Percentiles rank a stretch among this genome's conserved stretches.
Conservation (phyloP, 2,113 vertebrate genomes). For the Atherinomorus stipes region DNA sequence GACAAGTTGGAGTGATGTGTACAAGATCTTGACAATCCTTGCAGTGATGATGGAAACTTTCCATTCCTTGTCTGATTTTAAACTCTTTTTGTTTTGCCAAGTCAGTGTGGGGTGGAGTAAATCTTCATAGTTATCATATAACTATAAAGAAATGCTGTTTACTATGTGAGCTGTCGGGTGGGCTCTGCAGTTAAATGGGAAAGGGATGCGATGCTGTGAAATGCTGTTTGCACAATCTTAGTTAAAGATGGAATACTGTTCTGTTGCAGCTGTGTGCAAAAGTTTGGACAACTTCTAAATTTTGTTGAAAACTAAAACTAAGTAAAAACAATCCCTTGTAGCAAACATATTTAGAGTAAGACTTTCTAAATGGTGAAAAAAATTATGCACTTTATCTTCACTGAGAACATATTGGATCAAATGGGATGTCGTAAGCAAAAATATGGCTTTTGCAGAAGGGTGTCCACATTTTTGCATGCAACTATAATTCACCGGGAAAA, state of each 20-base stretch:
- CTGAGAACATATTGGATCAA: background rate
- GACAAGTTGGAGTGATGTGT: slow-evolving; percentile 28
- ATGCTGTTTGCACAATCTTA: slow-evolving; percentile 65
- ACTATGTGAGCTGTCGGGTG: slow-evolving; percentile 64
- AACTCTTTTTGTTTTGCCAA: slow-evolving; percentile 54
- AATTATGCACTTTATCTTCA: background rate
- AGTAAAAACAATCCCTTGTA: background rate
- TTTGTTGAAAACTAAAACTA: background rate
- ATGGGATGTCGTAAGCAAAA: background rate
- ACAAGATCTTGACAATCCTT: slow-evolving; percentile 43
- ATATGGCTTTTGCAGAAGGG: background rate
- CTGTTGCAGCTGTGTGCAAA: slow-evolving; percentile 34
- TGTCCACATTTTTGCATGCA: background rate
- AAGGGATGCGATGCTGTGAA: slow-evolving; percentile 49
- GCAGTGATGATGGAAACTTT: slow-evolving; percentile 25
- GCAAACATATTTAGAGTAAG: background rate
- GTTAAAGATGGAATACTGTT: slow-evolving; percentile 31
- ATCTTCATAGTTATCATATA: slow-evolving; percentile 80
- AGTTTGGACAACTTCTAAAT: background rate
- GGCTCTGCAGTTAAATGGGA: slow-evolving; percentile 36
- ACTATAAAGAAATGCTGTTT: slow-evolving; percentile 70
- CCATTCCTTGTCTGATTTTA: slow-evolving; percentile 29
- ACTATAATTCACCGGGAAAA: slow-evolving; percentile 21
- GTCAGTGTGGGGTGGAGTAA: slow-evolving; percentile 53
- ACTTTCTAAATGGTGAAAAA: background rate